Base-by-base conservation (phyloP, 2,797 vertebrate species). In the Natrix natrix region DNA sequence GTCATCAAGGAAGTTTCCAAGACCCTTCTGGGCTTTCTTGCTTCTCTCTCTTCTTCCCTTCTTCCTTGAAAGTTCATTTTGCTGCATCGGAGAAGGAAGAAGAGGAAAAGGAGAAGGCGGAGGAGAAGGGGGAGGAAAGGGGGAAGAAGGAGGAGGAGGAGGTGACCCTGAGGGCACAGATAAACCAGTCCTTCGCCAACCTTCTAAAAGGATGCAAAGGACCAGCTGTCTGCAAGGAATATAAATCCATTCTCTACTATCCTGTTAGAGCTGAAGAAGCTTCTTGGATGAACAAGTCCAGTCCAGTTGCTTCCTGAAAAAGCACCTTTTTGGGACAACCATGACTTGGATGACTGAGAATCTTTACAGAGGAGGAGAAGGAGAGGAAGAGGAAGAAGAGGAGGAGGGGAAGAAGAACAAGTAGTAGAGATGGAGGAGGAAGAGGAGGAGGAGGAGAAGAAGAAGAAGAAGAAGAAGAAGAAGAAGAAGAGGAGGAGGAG, bases 361-460 rank as follows among this genome's bases (percentile, higher is more conserved):
- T 57, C 17, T 57, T 17, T 17, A 57, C 4, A 5, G 17, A 57
- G 4, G 5, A 57, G 14, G 20, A 92, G 61, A 20, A 69, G 63
- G 16, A 17, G 5, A 16, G 28, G 12, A 24, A 5, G 59, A 12
- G n/a, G 63, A 4, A n/a, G 28, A 11, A 16, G 66, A 2, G 12
- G 0, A 13, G 55, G 1, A 55, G 55, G 11, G 2, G 5, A 5
- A 20, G 4, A 22, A 5, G 17, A 22, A 22, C 22, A 8, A 24
- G 22, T 8, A 24, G 59, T 2, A 2, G 20, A 10, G 1, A 5
- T 24, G 8, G 8, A 61, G 1, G 8, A 61, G 8, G 8, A 26
- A 0, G 0, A 11, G 3, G 4, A 28, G 3, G 1, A 63, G 22
- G 4, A 28, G 26, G 0, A 28, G 10, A 1, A 26, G 3, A 26